These are phyloP conservation scores for Gryllus bimaculatus DNA, from an alignment of 1,140 invertebrate species.

Conservation along the genomic window DNA sequence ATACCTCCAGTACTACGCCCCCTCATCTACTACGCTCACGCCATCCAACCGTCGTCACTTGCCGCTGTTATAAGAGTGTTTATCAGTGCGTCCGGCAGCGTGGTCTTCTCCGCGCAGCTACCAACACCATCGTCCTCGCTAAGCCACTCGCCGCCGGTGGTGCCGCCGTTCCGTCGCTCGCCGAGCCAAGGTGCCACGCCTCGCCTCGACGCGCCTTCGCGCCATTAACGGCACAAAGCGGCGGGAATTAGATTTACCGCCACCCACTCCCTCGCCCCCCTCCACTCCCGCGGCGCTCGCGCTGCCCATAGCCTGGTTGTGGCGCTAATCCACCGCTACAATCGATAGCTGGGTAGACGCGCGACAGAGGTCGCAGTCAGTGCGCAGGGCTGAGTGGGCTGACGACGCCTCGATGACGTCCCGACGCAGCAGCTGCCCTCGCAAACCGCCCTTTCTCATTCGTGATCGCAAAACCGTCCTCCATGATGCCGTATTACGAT, in stretches of 20 bases:
- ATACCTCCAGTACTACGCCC: too few relatives aligned
- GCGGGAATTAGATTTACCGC: neutral
- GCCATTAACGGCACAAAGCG: neutral
- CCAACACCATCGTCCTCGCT: too few relatives aligned
- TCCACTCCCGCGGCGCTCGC: neutral
- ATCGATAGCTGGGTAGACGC: neutral
- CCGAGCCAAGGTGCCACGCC: neutral
- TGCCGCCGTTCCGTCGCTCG: too few relatives aligned
- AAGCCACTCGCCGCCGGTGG: too few relatives aligned
- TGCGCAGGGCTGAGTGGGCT: too few relatives aligned
- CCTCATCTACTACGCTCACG: too few relatives aligned
- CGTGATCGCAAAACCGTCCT: neutral
- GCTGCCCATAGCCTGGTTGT: neutral
- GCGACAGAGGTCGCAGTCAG: neutral
- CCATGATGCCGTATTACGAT: too few relatives aligned
- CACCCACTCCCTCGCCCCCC: neutral
- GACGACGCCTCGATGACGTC: too few relatives aligned
- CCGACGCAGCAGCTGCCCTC: neutral
- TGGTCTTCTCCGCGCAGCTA: too few relatives aligned
- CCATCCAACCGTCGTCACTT: too few relatives aligned
- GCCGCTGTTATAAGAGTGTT: too few relatives aligned
- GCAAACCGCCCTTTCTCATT: neutral
- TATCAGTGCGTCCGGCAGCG: too few relatives aligned
- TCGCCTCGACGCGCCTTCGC: neutral
- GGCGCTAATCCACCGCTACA: neutral